Base-by-base conservation (phyloP, 2,888 invertebrate species). In the Drosophila phalerata region DNA sequence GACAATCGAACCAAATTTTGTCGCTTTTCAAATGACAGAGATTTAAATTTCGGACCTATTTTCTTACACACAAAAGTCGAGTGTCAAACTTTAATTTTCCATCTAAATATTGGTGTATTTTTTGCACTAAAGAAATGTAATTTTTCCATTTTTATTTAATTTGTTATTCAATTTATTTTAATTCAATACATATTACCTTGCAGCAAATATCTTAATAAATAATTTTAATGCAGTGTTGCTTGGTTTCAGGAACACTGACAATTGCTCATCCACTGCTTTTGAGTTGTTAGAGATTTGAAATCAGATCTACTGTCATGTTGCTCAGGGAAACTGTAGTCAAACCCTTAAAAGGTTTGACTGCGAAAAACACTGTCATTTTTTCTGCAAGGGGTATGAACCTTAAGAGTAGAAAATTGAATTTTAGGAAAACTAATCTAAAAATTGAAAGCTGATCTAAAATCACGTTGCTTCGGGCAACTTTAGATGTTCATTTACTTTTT, bases 381-480 rank as follows among this genome's bases (percentile, higher is more conserved):
- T 5, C 45, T n/a, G 25, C 25, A 22, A 9, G 13, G 22, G 13
- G 22, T n/a, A 45, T 45, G 45, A n/a, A n/a, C 25, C 8, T n/a
- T n/a, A 6, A 28, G 10, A 28, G 15, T n/a, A n/a, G n/a, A 37
- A n/a, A n/a, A 0, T 8, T 6, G 6, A 8, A n/a, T 3, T n/a
- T n/a, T 6, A 37, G n/a, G 37, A 13, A 5, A n/a, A 37, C 37
- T 42, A 43, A 49, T 34, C 34, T 34, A 9, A n/a, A 13, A 22
- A 22, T 34, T 8, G 5, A n/a, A n/a, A 49, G 22, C 34, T 34
- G 49, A 19, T 49, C 34, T 11, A 6, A 15, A 49, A 30, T 5
- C n/a, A 22, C 34, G 49, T 49, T 9, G 38, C 55, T 32, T 19
- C 9, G 19, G 42, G n/a, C 30, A 55, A 55, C 42, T 19, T 8